A percentile compares a stretch with the other conserved stretches of the same genome.
Conservation (phyloP, 2,888 invertebrate species). For the Tenthredo distinguenda region DNA sequence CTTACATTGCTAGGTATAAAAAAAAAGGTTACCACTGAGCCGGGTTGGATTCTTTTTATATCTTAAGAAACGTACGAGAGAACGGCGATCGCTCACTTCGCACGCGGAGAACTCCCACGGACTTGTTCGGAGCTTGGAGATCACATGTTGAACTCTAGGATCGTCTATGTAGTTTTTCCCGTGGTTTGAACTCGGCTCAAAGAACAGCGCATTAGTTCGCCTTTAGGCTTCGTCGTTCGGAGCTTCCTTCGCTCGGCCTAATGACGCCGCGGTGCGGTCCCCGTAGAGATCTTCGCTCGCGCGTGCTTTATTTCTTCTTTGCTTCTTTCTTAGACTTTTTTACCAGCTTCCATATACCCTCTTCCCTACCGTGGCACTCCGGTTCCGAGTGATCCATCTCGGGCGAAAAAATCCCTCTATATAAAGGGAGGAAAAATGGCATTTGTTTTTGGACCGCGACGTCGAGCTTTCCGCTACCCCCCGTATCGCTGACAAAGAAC, state of each 20-base stretch:
- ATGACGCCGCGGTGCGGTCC: conserved; percentile 70
- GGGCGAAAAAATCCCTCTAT: conserved; percentile 51
- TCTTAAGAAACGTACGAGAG: conserved; percentile 13
- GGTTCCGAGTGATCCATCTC: conserved; percentile 53
- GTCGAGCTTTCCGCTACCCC: conserved; percentile 40
- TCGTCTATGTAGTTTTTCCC: conserved; percentile 66
- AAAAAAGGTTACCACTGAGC: conserved; percentile 1
- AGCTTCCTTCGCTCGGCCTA: conserved; percentile 68
- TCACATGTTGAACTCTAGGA: conserved; percentile 69
- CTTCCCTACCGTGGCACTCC: conserved; percentile 40
- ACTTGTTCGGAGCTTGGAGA: conserved; percentile 22
- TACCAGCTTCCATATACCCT: conserved; percentile 15
- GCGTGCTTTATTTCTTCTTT: conserved; percentile 70
- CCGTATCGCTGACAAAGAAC: conserved; percentile 40
- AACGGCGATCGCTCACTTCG: conserved; percentile 44
- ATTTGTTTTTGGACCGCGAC: conserved; percentile 54
- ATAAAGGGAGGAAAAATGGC: conserved; percentile 53
- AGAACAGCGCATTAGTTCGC: conserved; percentile 64
- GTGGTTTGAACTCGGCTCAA: conserved; percentile 66
- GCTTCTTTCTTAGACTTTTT: conserved; percentile 11
- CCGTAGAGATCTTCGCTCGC: conserved; percentile 71
- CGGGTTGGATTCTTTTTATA: conserved; percentile 8
- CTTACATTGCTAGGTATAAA: conserved; percentile 18
- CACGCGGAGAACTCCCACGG: conserved; percentile 52
- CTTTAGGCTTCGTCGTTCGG: conserved; percentile 54